Evolutionary conservation across 2,888 invertebrate species (phyloP).

Genomic region (Trachelus iudaicus): DNA sequence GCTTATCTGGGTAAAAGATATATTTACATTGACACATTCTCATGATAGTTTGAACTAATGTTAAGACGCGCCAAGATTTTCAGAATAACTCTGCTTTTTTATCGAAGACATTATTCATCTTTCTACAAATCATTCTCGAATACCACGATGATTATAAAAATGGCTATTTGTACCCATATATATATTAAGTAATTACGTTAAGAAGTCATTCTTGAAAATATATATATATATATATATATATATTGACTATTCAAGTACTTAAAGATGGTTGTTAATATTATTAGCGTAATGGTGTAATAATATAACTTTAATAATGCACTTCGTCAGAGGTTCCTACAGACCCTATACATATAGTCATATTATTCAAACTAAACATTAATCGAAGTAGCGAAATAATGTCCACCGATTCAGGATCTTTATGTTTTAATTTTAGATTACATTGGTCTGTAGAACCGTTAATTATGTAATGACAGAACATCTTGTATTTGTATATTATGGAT

Average conservation of each 20-base stretch:
- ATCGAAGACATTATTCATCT: neutral
- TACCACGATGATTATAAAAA: neutral
- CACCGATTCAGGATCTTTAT: neutral
- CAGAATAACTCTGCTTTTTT: neutral
- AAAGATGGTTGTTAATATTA: neutral
- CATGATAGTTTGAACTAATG: neutral
- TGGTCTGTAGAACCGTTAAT: neutral
- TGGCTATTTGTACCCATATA: neutral
- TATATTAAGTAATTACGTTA: neutral
- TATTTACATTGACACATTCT: neutral
- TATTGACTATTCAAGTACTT: neutral
- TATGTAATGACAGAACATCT: constrained; percentile 8
- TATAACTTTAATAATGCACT: neutral
- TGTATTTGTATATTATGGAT: constrained; percentile 30
- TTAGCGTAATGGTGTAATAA: neutral
- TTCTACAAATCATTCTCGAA: neutral
- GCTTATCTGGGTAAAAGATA: neutral
- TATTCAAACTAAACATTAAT: neutral
- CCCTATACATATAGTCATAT: neutral
- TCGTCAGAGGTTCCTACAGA: neutral
- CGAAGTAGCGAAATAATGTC: neutral
- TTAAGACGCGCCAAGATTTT: neutral
- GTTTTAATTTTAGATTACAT: neutral
- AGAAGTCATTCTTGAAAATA: neutral
- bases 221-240: neutral